Percentiles rank a stretch among this genome's conserved stretches.
Evolutionary conservation across 2,113 vertebrate species (phyloP).

Genomic region (Camarhynchus parvulus): DNA sequence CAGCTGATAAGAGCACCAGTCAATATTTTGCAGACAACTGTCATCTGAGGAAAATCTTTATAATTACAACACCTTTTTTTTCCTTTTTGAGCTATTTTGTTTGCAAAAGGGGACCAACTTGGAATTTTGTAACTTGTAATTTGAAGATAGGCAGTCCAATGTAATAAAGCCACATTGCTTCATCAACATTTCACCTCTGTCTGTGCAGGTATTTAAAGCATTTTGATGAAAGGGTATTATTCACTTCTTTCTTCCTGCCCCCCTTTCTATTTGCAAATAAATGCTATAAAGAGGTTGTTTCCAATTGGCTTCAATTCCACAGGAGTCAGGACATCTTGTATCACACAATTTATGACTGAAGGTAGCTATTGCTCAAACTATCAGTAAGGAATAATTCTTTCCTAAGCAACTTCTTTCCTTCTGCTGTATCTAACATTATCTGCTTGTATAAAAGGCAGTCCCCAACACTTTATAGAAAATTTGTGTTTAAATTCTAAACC

Average conservation of each 20-base stretch:
- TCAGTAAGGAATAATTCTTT: neutral
- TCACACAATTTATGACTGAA: neutral
- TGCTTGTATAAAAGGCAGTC: neutral
- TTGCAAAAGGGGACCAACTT: neutral
- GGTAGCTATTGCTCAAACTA: neutral
- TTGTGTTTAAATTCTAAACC: neutral
- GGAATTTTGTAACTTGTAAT: neutral
- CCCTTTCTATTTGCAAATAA: neutral
- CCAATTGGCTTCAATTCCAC: neutral
- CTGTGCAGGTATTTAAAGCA: neutral
- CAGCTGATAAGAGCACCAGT: neutral
- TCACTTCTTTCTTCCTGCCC: neutral
- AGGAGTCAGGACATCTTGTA: neutral
- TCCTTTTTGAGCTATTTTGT: neutral
- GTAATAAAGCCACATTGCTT: neutral
- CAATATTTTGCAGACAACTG: slow-evolving; percentile 42
- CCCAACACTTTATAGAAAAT: neutral
- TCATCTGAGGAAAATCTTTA: neutral
- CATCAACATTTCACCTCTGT: neutral
- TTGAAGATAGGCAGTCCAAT: neutral
- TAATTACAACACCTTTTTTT: neutral
- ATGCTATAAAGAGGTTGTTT: neutral
- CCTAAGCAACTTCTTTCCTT: neutral
- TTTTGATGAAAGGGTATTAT: neutral
- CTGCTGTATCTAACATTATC: neutral